Base-by-base conservation (phyloP, 2,888 invertebrate species). In the Tetragnatha montana region DNA sequence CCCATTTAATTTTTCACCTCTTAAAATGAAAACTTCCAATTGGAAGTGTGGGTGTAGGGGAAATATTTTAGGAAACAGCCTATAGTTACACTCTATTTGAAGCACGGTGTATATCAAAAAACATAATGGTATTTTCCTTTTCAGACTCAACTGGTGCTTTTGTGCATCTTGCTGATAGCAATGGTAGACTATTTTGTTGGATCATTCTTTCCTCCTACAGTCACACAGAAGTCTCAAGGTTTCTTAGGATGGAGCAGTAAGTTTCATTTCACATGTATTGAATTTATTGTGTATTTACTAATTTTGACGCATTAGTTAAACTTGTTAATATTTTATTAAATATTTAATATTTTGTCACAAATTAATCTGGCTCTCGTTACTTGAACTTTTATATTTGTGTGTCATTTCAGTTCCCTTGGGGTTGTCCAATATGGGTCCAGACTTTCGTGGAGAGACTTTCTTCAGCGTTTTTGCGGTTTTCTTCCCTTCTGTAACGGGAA, bases 81-180 rank as follows among this genome's bases (percentile, higher is more conserved):
- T n/a, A n/a, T n/a, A n/a, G n/a, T n/a, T n/a, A n/a, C n/a, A n/a
- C n/a, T n/a, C n/a, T n/a, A n/a, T n/a, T n/a, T n/a, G n/a, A n/a
- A n/a, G n/a, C n/a, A n/a, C n/a, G n/a, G n/a, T n/a, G n/a, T n/a
- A n/a, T n/a, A n/a, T n/a, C 35, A 1, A 35, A 35, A 35, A 35
- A 35, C 35, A 35, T 35, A 35, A 35, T 35, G 35, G 35, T 2
- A 35, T 35, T 35, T 74, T 10, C 49, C 17, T 60, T 80, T 88
- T 68, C 92, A 94, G 94, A 93, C 94, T 8, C 94, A 94, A 91
- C 70, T 94, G 12, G 92, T 93, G 4, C 91, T 94, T 51, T 91
- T 94, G 74, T 92, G 91, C 1, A 93, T 94, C 12, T 91, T 94
- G 19, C 76, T 92, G 4, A 81, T 93, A 14, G 93, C 94, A 3